Evolutionary conservation across 2,113 vertebrate genomes (phyloP), one percentile per base, ranked within the genome.

Genomic region (Embiotoca jacksoni): DNA sequence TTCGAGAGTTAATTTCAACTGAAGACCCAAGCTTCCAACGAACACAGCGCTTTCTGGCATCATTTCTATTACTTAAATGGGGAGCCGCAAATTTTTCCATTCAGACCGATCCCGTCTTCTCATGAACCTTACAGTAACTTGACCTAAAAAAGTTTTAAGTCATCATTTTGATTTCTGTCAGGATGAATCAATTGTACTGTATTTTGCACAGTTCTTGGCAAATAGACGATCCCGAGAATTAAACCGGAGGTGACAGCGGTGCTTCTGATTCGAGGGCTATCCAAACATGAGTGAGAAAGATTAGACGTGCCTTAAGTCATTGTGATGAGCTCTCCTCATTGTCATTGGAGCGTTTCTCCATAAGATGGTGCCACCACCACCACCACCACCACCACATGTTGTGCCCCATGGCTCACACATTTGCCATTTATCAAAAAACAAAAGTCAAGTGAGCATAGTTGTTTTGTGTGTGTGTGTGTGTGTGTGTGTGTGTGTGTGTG

Each of bases 231-330:
- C 82, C 81, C 80, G 75, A 86, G 84, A 85, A 81, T 87, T 60
- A 83, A 85, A 80, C 31, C 32, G 32, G 76, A 75, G 53, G 74
- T 75, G 75, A 76, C 50, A 47, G 78, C 56, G 64, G 69, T 71
- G 85, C 77, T 85, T 89, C 57, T 79, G 62, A 65, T 53, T 35
- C 41, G 83, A 92, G 84, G 80, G 78, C 82, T 88, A 75, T 46
- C 35, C 61, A 84, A 72, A 58, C 11, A 9, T 33, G 36, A 61
- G 60, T 33, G 68, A 62, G 74, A 59, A 54, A 35, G 64, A 75
- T 79, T 80, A 88, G 83, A 93, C 92, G 91, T 92, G 91, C 92
- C 90, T 92, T 93, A 58, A 55, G 88, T 88, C 65, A 11, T 74
- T 72, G 56, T 71, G 70, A 80, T 78, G 83, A 80, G 79, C 71